Base-by-base conservation (phyloP, 2,797 vertebrate species). In the Lateolabrax maculatus region DNA sequence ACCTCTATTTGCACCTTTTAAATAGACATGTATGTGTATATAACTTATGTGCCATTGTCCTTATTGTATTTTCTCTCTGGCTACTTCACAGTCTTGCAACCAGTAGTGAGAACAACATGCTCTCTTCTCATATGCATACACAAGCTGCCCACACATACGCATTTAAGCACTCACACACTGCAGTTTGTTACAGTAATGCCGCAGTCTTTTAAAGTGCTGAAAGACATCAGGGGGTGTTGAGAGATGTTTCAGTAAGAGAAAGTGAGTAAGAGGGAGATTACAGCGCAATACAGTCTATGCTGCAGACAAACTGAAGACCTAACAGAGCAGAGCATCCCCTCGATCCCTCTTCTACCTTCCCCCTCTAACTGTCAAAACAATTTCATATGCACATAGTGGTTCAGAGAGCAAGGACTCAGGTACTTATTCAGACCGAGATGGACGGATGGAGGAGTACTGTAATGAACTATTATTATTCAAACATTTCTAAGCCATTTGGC, bases 201-300 rank as follows among this genome's bases (percentile, higher is more conserved):
- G 88, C 88, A 51, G 85, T 81, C 78, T 85, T 79, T 69, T 72
- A 74, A 23, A 64, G 57, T 69, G 66, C 71, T 62, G 43, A 69
- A 77, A 80, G 73, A 77, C 37, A 80, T 79, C 56, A 71, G 74
- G 3, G 23, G 70, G 73, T 60, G 75, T 71, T 73, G 57, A 63
- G 75, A 74, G 80, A 81, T 3, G 2, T 60, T 72, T 71, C 62
- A 15, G 39, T 31, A 55, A 49, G 65, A 75, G 79, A 70, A 60
- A 79, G 53, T 13, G 46, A 79, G 68, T 67, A 57, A 64, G 41
- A 64, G 36, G 25, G 53, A 57, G 78, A 84, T 84, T 74, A 82
- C 43, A 69, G 64, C 66, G 61, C 31, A 44, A 46, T 56, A 68
- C n/a, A n/a, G n/a, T n/a, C n/a, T 76, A 57, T 25, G 46, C 81